phyloP scores from a whole-genome alignment of 2,888 invertebrate species.

The Stramonita haemastoma region DNA sequence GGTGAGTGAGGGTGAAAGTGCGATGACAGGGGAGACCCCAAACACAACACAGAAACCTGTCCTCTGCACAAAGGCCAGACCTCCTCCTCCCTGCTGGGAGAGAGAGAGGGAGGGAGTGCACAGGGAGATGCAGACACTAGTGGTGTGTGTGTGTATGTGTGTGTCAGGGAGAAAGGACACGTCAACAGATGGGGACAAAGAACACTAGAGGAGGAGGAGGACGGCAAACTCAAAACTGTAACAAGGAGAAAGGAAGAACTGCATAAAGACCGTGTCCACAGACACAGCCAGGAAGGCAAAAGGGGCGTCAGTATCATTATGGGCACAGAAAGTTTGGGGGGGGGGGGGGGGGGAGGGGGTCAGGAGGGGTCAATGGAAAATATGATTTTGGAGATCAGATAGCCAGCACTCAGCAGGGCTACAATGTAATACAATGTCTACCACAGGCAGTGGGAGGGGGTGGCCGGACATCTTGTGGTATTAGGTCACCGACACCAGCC shows the following conservation, averaged over 20 bases:
- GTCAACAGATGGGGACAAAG: neutral
- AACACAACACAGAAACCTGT: no score
- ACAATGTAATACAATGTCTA: neutral
- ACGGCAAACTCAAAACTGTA: neutral
- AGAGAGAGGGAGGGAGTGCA: no score
- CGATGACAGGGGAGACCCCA: no score
- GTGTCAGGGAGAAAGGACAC: no score
- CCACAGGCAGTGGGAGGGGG: neutral
- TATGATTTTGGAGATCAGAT: constrained; percentile 3
- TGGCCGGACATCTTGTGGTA: neutral
- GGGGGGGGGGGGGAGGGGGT: neutral
- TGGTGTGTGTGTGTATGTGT: no score
- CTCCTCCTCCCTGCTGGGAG: no score
- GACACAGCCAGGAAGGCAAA: neutral
- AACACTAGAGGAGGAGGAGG: neutral
- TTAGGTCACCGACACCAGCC: constrained; percentile 13
- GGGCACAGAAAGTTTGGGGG: no score
- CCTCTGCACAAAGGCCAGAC: no score
- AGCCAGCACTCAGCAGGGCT: constrained; percentile 10
- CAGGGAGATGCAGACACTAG: no score
- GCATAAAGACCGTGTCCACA: neutral
- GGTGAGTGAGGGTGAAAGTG: no score
- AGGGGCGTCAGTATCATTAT: no score
- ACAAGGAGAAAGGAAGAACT: neutral
- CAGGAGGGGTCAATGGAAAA: neutral